Evolutionary conservation across 30 jellyfish, hydroid and myxozoan genomes (phyloP).

Genomic region (Aurelia aurita complex sp. Pacific): DNA sequence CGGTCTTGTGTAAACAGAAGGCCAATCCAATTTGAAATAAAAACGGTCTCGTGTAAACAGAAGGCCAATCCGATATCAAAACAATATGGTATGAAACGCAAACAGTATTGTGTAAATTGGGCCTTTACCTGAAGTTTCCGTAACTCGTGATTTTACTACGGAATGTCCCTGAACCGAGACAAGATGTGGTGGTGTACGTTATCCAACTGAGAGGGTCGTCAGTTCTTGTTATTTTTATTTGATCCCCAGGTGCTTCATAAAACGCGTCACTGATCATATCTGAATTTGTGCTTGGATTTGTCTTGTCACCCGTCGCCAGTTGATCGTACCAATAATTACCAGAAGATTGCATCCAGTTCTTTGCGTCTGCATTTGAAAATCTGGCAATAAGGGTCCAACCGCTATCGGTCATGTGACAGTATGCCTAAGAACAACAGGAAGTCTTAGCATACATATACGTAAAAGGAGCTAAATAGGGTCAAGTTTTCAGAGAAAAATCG

Average conservation of each 20-base stretch:
- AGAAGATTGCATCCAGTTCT: constrained; percentile 33
- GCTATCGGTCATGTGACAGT: constrained; percentile 48
- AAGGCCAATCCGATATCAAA: no score
- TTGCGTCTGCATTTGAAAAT: constrained; percentile 62
- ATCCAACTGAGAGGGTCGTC: constrained; percentile 3
- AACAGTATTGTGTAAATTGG: neutral
- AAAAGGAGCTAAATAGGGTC: no score
- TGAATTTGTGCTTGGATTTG: constrained; percentile 28
- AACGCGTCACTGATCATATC: constrained; percentile 61
- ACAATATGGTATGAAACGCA: no score
- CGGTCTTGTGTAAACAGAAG: no score
- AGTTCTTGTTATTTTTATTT: constrained; percentile 18
- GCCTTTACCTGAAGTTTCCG: constrained; percentile 52
- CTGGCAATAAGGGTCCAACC: constrained; percentile 76
- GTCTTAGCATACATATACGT: no score
- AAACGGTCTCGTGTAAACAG: no score
- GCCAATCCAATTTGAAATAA: no score
- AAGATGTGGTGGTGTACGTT: constrained; percentile 2
- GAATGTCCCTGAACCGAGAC: constrained; percentile 20
- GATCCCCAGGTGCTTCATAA: constrained; percentile 14
- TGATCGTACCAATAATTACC: constrained; percentile 51
- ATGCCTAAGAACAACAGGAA: constrained; percentile 14
- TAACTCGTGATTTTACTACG: constrained; percentile 19
- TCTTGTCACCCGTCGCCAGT: constrained; percentile 22
- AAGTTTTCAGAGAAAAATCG: no score